Evolutionary conservation across 2,113 vertebrate genomes (phyloP), one percentile per base, ranked within the genome.

Genomic region (Aegotheles bennettii): DNA sequence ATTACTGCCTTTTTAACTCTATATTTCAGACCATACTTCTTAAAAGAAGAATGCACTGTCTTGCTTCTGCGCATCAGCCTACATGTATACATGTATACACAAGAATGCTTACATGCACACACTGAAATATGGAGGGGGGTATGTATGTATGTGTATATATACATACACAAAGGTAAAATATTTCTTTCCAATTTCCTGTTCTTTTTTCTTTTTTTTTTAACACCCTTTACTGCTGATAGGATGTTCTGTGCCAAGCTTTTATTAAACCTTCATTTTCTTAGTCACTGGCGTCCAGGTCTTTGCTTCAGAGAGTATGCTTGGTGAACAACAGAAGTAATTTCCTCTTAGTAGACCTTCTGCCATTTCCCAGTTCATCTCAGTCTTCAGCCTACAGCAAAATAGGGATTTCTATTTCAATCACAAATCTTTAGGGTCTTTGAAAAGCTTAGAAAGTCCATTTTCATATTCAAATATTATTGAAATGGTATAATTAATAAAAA

Each of bases 31-130:
- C 13, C 13, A 42, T 53, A 31, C 29, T 80, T 69, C 61, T 67
- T 56, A n/a, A 79, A 93, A 68, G 42, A 36, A 76, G 21, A 15
- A 65, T 17, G 11, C 24, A 69, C n/a, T 33, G 43, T 18, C 11
- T 68, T 47, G 6, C 3, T 84, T 80, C 31, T 76, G 18, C 82
- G 28, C 4, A 13, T 48, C 56, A 86, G 56, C 8, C 29, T 50
- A 10, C 28, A 29, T 16, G 4, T n/a, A 61, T 21, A 35, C 9
- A 51, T 16, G 50, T 5, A 15, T 4, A 61, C 40, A 59, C 20
- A 29, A 0, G 1, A 63, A 38, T 35, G 1, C 6, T 63, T 38
- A 33, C 26, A 18, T 7, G 18, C 11, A 47, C 17, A 83, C 19
- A 3, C 28, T 82, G 83, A 70, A 77, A 35, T 25, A 24, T 5